Base-by-base conservation (phyloP, 1,140 invertebrate species). In the Coptotermes formosanus region DNA sequence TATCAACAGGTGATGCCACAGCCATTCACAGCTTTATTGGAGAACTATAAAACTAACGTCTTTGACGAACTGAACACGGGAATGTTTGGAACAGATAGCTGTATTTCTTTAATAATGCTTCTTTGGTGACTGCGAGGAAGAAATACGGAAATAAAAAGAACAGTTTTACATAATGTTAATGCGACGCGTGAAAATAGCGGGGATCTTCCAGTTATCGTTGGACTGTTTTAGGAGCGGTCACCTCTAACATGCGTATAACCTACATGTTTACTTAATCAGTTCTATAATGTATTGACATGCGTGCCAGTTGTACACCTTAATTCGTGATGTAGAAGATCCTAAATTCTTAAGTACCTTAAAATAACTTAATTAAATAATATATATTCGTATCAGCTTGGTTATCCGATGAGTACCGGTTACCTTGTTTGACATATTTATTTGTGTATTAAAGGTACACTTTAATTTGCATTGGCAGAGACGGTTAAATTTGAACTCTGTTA, bases 11-110 rank as follows among this genome's bases (percentile, higher is more conserved):
- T 75, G 64, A 30, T 30, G 64, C 25, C 64, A 75, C 25, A 14
- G 25, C 64, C 25, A 75, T 75, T 30, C 30, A 75, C 64, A 75
- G 64, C n/a, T 75, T 75, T 75, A 75, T 75, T 75, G 64, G 52
- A 75, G 64, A 75, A 75, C 64, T 75, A 30, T 75, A 75, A 75
- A 75, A 25, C n/a, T 75, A n/a, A 75, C 64, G 7, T 75, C 64
- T 75, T 30, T 75, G 64, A 75, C 7, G 19, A 19, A 75, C 25
- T 30, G 64, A 30, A n/a, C n/a, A 23, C 11, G n/a, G 19, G 0
- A 64, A 64, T 64, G 59, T 12, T 64, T n/a, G 59, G 59, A 21
- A 7, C 59, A 75, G 64, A 0, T 75, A 75, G 64, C 9, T 75
- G 64, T 75, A n/a, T 1, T 64, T 64, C 19, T 64, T 1, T n/a